Evolutionary conservation across 2,113 vertebrate genomes (phyloP), one percentile per base, ranked within the genome.

Genomic region (Rhabdomys dilectus): DNA sequence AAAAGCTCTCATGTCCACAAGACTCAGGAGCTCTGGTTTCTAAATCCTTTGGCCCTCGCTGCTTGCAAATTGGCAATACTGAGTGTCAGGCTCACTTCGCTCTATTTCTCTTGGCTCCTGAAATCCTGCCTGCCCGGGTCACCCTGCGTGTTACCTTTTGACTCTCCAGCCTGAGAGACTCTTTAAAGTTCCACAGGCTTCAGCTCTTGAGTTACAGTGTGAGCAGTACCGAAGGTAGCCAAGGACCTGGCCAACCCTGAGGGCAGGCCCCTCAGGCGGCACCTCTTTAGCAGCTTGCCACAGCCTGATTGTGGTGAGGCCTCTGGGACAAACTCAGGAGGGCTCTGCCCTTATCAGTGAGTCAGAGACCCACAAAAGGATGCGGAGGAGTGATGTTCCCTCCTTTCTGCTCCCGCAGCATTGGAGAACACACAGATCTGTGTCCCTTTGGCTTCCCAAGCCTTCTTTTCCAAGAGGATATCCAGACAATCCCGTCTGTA

Each of bases 141-240:
- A 56, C 42, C 48, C 56, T 36, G 13, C 10, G 12, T 21, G 22
- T 22, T 48, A 16, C 53, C 60, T 70, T 85, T 51, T n/a, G 29
- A 48, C 51, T 56, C 73, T 51, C 16, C 2, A 11, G 92, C 87
- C 81, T 39, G 1, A 10, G 88, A 64, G 42, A 17, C 42, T 80
- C 31, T 10, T 0, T 2, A 36, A 13, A 53, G 48, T 48, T 60
- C 88, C 1, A 24, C 51, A 53, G 39, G 58, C 29, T 31, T 62
- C 5, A 24, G n/a, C 58, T 51, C 24, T 31, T 22, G 53, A 3
- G 12, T 21, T 53, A 19, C 9, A 4, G 0, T 16, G 6, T 39
- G 68, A 42, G 11, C 19, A 19, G 13, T 22, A 26, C 34, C 51
- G 2, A 0, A 0, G 36, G 3, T 22, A 53, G 29, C 34, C 31